Evolutionary conservation across 1,140 invertebrate species (phyloP), one percentile per base, ranked within the genome.

Genomic region (Drosophila gunungcola): DNA sequence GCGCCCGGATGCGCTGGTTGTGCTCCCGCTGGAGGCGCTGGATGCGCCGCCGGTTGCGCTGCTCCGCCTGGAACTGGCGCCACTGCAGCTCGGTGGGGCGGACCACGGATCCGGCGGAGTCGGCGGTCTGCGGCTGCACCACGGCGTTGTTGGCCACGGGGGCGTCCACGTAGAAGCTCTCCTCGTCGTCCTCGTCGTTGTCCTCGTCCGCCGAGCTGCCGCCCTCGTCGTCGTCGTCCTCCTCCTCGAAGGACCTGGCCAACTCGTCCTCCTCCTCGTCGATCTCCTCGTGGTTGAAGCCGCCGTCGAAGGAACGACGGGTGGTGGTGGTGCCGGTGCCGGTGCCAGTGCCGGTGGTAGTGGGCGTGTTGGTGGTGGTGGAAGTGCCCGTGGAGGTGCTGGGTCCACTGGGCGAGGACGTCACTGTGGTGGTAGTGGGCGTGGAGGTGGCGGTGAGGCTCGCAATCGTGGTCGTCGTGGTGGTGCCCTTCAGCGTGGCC

Each of bases 11-110:
- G 6, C 64, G 77, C 27, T 85, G 73, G 29, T 90, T 89, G 3
- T 90, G 73, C 48, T 89, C 68, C 10, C 65, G 73, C 41, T 89
- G 85, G 38, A 89, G 69, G 5, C 73, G 80, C 32, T 89, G 78
- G 11, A 89, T 45, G 36, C 80, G 84, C 0, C 84, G 84, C 1
- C 84, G 84, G 27, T 80, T 83, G 75, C 83, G 83, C 49, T 83
- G 64, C 11, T 79, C 75, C 45, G 54, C 12, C 68, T 86, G 80
- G 60, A 52, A 89, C 29, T 89, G 85, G 10, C 68, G 84, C 85
- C 85, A 89, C 62, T 80, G 68, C 12, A 69, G 42, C n/a, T 81
- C 76, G 11, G 73, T 51, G 9, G 75, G 84, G 0, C 78, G 75
- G 10, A 57, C 51, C 13, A 74, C 49, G 29, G 9, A 42, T 0